Percentiles rank a stretch among this genome's conserved stretches.
Evolutionary conservation across 2,113 vertebrate genomes (phyloP).

Genomic region (Recurvirostra avosetta): DNA sequence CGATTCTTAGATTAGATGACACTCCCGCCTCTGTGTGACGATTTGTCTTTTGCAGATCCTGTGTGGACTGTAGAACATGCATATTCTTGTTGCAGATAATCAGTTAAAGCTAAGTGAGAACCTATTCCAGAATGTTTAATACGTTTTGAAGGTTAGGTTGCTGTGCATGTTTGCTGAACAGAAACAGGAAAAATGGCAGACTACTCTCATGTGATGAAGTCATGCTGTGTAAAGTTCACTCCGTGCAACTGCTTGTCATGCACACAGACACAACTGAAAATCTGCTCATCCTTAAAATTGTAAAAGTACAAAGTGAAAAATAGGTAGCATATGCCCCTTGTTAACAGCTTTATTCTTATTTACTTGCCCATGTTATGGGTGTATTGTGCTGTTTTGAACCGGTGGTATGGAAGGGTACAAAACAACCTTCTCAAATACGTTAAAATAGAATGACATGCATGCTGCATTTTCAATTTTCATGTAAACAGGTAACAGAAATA

Average conservation of each 20-base stretch:
- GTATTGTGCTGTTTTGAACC: background rate
- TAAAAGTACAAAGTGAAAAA: background rate
- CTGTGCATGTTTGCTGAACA: background rate
- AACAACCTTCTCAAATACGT: rapidly evolving
- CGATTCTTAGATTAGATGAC: background rate
- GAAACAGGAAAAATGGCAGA: background rate
- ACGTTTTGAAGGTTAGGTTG: background rate
- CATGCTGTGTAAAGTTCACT: slow-evolving; percentile 2
- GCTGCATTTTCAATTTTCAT: rapidly evolving
- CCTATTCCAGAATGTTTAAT: background rate
- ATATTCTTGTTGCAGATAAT: background rate
- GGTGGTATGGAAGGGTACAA: background rate
- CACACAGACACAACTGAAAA: background rate
- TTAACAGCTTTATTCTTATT: background rate
- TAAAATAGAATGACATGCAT: rapidly evolving
- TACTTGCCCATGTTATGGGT: background rate
- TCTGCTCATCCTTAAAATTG: background rate
- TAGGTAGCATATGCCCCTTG: rapidly evolving
- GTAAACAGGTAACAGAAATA: background rate
- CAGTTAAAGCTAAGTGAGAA: background rate
- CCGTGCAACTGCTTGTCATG: background rate
- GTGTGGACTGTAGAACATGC: rapidly evolving
- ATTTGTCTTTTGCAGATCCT: background rate
- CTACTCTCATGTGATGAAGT: background rate
- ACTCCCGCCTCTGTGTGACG: rapidly evolving